Evolutionary conservation across 2,113 vertebrate genomes (phyloP).

Genomic region (Pheucticus melanocephalus): DNA sequence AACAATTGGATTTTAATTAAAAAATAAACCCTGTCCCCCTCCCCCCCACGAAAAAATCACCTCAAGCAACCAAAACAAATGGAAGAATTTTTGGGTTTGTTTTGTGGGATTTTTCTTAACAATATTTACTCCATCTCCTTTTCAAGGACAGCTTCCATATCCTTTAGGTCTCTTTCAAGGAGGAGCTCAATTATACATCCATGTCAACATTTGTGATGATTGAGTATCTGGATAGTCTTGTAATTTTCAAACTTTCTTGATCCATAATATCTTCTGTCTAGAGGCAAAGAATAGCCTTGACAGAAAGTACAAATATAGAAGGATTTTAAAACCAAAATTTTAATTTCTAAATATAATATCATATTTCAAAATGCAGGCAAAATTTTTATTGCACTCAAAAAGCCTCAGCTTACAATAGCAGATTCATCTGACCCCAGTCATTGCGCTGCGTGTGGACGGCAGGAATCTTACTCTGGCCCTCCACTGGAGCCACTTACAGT

Average conservation of each 20-base stretch:
- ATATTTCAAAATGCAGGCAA: not conserved
- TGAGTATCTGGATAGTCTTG: not conserved
- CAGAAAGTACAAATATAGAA: not conserved
- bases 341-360: not conserved
- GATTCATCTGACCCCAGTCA: not conserved
- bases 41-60: rapidly evolving
- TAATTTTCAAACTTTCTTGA: not conserved
- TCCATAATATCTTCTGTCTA: not conserved
- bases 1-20: not conserved
- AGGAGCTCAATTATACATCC: not conserved
- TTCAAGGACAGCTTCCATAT: not conserved
- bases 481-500: not conserved
- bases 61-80: not conserved
- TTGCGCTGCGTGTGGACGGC: not conserved
- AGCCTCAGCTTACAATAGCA: not conserved
- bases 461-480: not conserved
- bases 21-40: rapidly evolving
- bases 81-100: rapidly evolving
- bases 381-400: not conserved
- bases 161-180: not conserved
- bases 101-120: not conserved
- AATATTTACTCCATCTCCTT: not conserved
- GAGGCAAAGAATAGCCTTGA: not conserved
- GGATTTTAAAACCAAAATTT: not conserved
- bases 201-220: not conserved